Evolutionary conservation across 1,140 invertebrate genomes (phyloP), one percentile per base, ranked within the genome.

Genomic region (Planococcus citri): DNA sequence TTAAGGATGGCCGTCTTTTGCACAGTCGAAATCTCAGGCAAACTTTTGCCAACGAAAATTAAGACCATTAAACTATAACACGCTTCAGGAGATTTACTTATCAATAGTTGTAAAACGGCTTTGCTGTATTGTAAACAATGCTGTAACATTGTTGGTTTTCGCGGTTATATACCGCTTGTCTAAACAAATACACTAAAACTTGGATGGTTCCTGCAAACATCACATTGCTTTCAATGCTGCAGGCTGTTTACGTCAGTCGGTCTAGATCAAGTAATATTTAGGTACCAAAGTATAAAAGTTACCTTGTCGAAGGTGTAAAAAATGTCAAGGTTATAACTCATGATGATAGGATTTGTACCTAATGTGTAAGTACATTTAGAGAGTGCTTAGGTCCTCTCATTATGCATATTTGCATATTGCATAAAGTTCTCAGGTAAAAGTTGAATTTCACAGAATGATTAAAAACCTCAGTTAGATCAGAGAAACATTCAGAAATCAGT

Each of bases 171-270:
- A 51, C 41, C 41, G 41, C 41, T 51, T 20, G 41, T 51, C 41
- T 51, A 51, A 51, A 51, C 41, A 51, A 51, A 51, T 51, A 51
- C n/a, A 51, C 41, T 51, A 51, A 51, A 51, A 51, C 41, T 51
- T 51, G 17, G 12, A 51, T 20, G 17, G 41, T 51, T 51, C 41
- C 41, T 51, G 41, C 41, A 51, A 51, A 51, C 41, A 51, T 51
- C 41, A 51, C 41, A 51, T 51, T 51, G 41, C 41, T 51, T 51
- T 51, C 41, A 51, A 17, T 4, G 12, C 41, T 51, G 41, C 41
- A 51, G 41, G 41, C 41, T 51, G 41, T 20, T 51, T 51, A 51
- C n/a, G 41, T 51, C 41, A 51, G 41, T 20, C 41, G 10, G 41
- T 33, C 29, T 33, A 33, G 4, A 12, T 33, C 12, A 12, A 6